Base-by-base conservation (phyloP, 2,797 vertebrate species). In the Argyrosomus regius region DNA sequence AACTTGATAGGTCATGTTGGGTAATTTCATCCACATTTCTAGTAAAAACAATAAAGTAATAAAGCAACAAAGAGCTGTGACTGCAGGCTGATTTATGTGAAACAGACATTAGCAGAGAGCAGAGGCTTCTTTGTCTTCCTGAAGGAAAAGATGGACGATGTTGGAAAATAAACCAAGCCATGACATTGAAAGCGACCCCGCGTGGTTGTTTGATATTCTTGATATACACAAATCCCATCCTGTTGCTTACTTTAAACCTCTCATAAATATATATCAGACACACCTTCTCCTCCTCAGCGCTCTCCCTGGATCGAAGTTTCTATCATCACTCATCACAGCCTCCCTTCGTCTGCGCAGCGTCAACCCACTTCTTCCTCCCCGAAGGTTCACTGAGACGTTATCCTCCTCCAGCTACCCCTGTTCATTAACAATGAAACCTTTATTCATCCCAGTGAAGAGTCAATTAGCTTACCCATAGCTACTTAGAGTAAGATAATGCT, bases 11-110 rank as follows among this genome's bases (percentile, higher is more conserved):
- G 24, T 75, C 69, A 24, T 41, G 50, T 72, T 66, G n/a, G n/a
- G n/a, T 65, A 28, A 72, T 48, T 68, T 77, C 58, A 49, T 57
- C 77, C 60, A 70, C 18, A 59, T 80, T 46, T 64, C 65, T 67
- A 67, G 31, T 67, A 53, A 60, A 65, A 72, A 62, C 46, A 68
- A 69, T 61, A 26, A 65, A 65, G 56, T 28, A 52, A 53, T 63
- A 48, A 41, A 53, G 22, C 17, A n/a, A 39, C 48, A 13, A 39
- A 13, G 59, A 39, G 57, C 18, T 73, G 59, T 70, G 50, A 48
- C 41, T 6, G 35, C n/a, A 28, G 17, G 13, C 7, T 49, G 70
- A 64, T 72, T 62, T 62, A 85, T 52, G 24, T 39, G 72, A 60
- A 75, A 20, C 75, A 72, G 75, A 72, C 49, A 7, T 41, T 1